A percentile compares a stretch with the other conserved stretches of the same genome.
phyloP scores from a whole-genome alignment of 2,113 vertebrate genomes.

The Gymnobelideus leadbeateri region DNA sequence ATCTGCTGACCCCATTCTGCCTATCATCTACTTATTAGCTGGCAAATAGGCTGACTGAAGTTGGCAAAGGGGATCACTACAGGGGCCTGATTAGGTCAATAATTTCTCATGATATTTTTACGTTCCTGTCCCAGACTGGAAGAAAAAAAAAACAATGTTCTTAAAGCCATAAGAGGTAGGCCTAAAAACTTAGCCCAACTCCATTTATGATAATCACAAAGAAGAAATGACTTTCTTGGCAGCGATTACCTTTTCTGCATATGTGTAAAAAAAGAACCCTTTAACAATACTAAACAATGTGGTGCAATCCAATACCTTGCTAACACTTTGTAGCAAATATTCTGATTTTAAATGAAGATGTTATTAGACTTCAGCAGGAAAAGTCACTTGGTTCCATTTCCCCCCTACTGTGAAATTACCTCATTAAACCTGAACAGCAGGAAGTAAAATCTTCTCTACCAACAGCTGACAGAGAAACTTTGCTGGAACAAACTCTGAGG shows the following conservation, averaged over 20 bases:
- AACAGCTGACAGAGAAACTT: conserved; percentile 45
- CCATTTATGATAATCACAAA: conserved; percentile 32
- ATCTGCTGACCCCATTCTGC: background rate
- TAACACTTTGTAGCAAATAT: conserved; percentile 39
- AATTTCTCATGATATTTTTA: background rate
- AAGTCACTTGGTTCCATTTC: conserved; percentile 72
- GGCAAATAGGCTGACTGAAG: conserved; percentile 38
- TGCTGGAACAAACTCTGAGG: conserved; percentile 40
- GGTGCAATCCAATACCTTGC: conserved; percentile 56
- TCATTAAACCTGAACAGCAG: conserved; percentile 77
- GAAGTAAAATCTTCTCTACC: conserved; percentile 72
- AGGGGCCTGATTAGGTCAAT: background rate
- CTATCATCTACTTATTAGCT: background rate
- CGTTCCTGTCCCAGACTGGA: background rate
- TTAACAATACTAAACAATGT: conserved; percentile 58
- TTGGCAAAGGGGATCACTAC: conserved; percentile 3
- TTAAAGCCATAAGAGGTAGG: conserved; percentile 39
- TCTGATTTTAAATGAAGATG: conserved; percentile 75
- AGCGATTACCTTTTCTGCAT: conserved; percentile 51
- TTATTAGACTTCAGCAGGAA: conserved; percentile 70
- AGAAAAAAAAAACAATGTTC: conserved; percentile 25
- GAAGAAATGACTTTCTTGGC: conserved; percentile 43
- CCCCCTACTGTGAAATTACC: conserved; percentile 74
- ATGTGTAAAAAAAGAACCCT: background rate
- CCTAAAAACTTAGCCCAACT: conserved; percentile 1